Base-by-base conservation (phyloP, 2,797 vertebrate genomes). In the Acanthurus leucopareius region DNA sequence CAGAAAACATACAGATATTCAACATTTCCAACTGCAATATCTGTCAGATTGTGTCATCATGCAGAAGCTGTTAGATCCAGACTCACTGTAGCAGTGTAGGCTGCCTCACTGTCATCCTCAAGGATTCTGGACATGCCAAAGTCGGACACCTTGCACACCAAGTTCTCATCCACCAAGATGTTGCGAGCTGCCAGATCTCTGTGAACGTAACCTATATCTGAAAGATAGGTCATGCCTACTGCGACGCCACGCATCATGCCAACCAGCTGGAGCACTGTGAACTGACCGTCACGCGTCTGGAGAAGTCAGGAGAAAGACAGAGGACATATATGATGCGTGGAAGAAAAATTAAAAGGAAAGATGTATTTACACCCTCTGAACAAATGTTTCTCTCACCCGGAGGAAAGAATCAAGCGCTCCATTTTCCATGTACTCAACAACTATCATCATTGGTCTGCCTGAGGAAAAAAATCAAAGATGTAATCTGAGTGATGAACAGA, bases 351-450 rank as follows among this genome's bases (percentile, higher is more conserved):
- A 4, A 13, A 10, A 1, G 49, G 38, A 70, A 32, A 53, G 48
- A 7, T n/a, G n/a, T 44, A 51, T 3, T 49, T 40, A 44, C 45
- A 11, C 45, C 45, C 11, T 75, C 25, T 67, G 44, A 73, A 56
- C 4, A 35, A 48, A 28, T 15, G 10, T 20, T 44, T 10, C 19
- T 70, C 76, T 96, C 91, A 99, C 98, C 96, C 97, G 93, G 79
- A 99, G 94, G 93, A 99, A 99, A 66, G 97, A 96, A 91, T 99
- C 98, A 35, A 99, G 95, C 20, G 98, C 97, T 94, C 98, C 98
- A 56, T 99, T 99, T 88, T 98, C 97, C 98, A 99, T 99, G 82
- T 97, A 99, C 92, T 99, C 98, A 89, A 99, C 97, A 62, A 99
- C 97, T 75, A 99, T 99, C 98, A 99, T 99, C 69, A 99, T 96